Conservation (phyloP, 2,888 invertebrate genomes). For the Athrips mouffetella region DNA sequence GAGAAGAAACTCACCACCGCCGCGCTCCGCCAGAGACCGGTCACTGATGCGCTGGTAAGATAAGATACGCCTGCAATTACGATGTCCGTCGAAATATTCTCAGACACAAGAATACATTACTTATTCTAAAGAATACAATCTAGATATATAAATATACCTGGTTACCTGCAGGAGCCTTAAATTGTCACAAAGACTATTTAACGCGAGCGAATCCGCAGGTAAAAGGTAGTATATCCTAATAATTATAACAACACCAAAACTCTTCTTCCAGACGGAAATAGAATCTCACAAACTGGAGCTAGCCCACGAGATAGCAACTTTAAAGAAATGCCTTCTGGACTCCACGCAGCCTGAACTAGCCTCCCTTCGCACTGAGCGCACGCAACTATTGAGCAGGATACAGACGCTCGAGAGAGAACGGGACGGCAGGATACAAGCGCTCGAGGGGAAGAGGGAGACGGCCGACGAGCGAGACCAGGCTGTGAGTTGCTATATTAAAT, state of each 20-base stretch:
- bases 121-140: no score
- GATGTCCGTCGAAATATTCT: no score
- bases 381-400: slow-evolving; percentile 16
- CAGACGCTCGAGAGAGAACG: slow-evolving; percentile 26
- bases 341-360: slow-evolving; percentile 42
- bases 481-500: slow-evolving; percentile 48
- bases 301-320: slow-evolving; percentile 55
- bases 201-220: no score
- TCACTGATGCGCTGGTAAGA: slow-evolving; percentile 47
- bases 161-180: no score
- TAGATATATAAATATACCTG: no score
- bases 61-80: neutral
- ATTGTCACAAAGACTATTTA: no score
- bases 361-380: slow-evolving; percentile 38
- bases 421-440: slow-evolving; percentile 16
- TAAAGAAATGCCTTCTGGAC: slow-evolving; percentile 53
- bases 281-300: slow-evolving; percentile 63
- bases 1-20: slow-evolving; percentile 58
- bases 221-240: no score
- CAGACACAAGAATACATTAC: no score
- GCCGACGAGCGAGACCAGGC: slow-evolving; percentile 57
- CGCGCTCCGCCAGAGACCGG: slow-evolving; percentile 30
- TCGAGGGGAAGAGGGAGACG: slow-evolving; percentile 25
- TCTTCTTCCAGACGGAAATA: slow-evolving; percentile 56
- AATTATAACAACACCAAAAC: neutral